Percentiles rank a stretch among this genome's conserved stretches.
phyloP scores from a whole-genome alignment of 2,113 vertebrate genomes.

The Cyprinodon brontotheroides region DNA sequence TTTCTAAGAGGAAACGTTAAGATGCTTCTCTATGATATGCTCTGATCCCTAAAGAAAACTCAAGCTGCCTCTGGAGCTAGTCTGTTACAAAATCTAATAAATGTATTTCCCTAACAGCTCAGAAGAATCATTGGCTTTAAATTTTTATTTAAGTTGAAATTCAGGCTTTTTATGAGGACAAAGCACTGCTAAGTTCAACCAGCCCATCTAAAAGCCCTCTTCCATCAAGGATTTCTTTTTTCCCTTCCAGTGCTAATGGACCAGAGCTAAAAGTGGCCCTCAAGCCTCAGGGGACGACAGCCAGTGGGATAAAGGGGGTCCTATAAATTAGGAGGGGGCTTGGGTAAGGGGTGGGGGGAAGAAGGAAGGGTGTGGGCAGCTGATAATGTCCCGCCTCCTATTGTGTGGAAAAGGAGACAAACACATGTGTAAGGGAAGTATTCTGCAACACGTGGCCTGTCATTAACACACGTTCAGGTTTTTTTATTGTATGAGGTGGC shows the following conservation, averaged over 20 bases:
- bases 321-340: constrained; percentile 59
- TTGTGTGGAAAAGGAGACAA: constrained; percentile 59
- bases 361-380: constrained; percentile 61
- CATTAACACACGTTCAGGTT: constrained; percentile 3
- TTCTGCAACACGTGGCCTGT: constrained; percentile 18
- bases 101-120: constrained; percentile 16
- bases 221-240: constrained; percentile 47
- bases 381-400: constrained; percentile 59
- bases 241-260: constrained; percentile 59
- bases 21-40: constrained; percentile 30
- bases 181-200: constrained; percentile 22
- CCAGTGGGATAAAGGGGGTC: constrained; percentile 53
- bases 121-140: constrained; percentile 1
- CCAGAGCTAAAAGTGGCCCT: constrained; percentile 63
- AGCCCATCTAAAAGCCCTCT: constrained; percentile 34
- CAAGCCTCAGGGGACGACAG: constrained; percentile 51
- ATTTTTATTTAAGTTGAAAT: constrained; percentile 26
- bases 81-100: not conserved
- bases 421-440: constrained; percentile 34
- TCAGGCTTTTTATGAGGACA: constrained; percentile 17
- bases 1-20: constrained; percentile 28
- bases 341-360: constrained; percentile 7
- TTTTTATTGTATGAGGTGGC: not conserved
- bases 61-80: not conserved
- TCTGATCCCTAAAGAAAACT: constrained; percentile 8